A percentile compares a stretch with the other conserved stretches of the same genome.
Conservation (phyloP, 2,113 vertebrate genomes). For the Triplophysa tibetana region DNA sequence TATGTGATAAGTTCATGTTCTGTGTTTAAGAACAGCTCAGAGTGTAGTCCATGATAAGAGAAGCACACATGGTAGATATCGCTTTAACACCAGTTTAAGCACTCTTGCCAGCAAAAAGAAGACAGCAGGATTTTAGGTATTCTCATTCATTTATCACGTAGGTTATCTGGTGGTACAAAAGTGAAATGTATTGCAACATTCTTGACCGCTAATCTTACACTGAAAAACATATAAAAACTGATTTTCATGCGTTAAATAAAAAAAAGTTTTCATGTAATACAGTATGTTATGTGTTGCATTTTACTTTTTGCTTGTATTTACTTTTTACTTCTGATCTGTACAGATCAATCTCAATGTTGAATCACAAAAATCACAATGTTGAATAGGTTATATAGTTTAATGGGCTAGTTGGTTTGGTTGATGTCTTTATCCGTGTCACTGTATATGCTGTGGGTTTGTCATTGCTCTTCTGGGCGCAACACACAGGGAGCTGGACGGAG, state of each 20-base stretch:
- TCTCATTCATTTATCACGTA: not conserved
- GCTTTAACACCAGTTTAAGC: not conserved
- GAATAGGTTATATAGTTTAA: not conserved
- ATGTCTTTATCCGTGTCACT: slow-evolving; percentile 14
- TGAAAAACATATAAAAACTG: too few relatives aligned
- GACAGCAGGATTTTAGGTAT: not conserved
- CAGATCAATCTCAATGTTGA: not conserved
- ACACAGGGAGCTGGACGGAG: slow-evolving; percentile 21
- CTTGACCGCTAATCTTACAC: too few relatives aligned
- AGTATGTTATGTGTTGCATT: not conserved
- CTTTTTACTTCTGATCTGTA: not conserved
- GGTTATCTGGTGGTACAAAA: too few relatives aligned
- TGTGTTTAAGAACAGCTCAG: slow-evolving; percentile 23
- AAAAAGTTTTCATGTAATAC: not conserved
- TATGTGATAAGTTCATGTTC: slow-evolving; percentile 20
- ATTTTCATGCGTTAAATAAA: too few relatives aligned
- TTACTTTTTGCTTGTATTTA: not conserved
- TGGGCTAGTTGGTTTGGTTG: not conserved
- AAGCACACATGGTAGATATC: not conserved
- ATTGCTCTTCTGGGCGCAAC: slow-evolving; percentile 26
- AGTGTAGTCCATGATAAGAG: not conserved
- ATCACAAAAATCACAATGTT: not conserved
- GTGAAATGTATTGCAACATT: too few relatives aligned
- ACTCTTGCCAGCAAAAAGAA: not conserved
- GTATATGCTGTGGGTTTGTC: slow-evolving; percentile 23